Evolutionary conservation across 2,888 invertebrate species (phyloP).

Genomic region (Cantharis lateralis): DNA sequence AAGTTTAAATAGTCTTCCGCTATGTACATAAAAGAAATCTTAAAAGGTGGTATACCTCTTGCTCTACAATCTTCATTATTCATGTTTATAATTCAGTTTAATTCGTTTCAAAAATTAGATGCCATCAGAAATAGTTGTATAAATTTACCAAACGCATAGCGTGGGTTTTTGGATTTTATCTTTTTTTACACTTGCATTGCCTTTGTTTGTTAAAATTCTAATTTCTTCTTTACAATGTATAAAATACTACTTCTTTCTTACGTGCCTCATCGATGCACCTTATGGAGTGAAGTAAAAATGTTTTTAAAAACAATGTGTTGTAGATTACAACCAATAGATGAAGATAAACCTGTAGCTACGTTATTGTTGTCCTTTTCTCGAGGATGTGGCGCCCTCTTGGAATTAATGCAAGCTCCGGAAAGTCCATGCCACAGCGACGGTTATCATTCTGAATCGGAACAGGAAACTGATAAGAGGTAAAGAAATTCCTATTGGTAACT

Average conservation of each 20-base stretch:
- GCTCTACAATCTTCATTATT: neutral
- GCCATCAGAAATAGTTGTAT: neutral
- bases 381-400: conserved; percentile 75
- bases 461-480: conserved; percentile 51
- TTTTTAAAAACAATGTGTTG: conserved; percentile 23
- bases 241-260: neutral
- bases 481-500: neutral
- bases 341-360: conserved; percentile 69
- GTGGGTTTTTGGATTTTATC: too few relatives aligned
- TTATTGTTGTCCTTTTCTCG: conserved; percentile 75
- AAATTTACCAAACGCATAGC: too few relatives aligned
- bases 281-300: neutral
- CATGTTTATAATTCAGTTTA: neutral
- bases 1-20: too few relatives aligned
- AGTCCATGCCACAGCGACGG: conserved; percentile 73
- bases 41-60: neutral
- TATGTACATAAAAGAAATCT: neutral
- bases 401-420: conserved; percentile 68
- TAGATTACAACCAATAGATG: conserved; percentile 50
- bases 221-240: neutral
- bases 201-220: neutral
- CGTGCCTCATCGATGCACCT: neutral
- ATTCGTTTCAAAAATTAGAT: neutral
- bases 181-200: neutral
- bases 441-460: conserved; percentile 82